phyloP scores from a whole-genome alignment of 1,140 invertebrate species.

The Brachionus koreanus region DNA sequence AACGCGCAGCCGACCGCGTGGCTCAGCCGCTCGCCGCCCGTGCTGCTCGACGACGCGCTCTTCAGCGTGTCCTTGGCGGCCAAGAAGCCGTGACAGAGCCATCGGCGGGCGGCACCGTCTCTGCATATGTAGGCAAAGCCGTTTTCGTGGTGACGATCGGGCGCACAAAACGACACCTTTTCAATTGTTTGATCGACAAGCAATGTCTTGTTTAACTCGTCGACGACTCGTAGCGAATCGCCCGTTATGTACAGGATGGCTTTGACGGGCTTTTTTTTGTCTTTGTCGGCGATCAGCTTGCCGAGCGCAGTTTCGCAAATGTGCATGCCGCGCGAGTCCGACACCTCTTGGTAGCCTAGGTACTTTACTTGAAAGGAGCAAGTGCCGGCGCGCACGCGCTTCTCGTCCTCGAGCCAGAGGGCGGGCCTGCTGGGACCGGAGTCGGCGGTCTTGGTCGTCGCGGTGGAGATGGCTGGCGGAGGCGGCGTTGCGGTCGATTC shows the following conservation, averaged over 20 bases:
- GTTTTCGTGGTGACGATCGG: constrained; percentile 93
- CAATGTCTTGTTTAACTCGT: constrained; percentile 93
- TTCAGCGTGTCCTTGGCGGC: constrained; percentile 67
- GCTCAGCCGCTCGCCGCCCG: constrained; percentile 82
- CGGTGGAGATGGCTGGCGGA: background rate
- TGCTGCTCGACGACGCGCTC: background rate
- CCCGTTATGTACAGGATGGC: constrained; percentile 86
- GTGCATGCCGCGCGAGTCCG: constrained; percentile 97
- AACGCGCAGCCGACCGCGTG: constrained; percentile 99
- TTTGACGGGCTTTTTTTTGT: constrained; percentile 54
- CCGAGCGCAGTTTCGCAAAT: constrained; percentile 98
- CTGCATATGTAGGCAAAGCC: constrained; percentile 91
- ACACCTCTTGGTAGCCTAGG: constrained; percentile 96
- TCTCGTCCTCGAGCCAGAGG: constrained; percentile 96
- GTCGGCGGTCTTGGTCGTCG: background rate
- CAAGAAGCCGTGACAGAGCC: constrained; percentile 99
- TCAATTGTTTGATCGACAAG: constrained; percentile 99
- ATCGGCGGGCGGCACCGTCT: constrained; percentile 76
- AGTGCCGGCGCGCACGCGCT: constrained; percentile 84
- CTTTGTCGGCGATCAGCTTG: constrained; percentile 59
- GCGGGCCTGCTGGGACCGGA: constrained; percentile 69
- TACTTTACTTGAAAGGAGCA: constrained; percentile 98
- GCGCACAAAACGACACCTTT: constrained; percentile 99
- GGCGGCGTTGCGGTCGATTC: background rate
- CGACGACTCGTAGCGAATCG: constrained; percentile 91